Conservation (phyloP, 2,797 vertebrate genomes). For the Rhinichthys osculus region DNA sequence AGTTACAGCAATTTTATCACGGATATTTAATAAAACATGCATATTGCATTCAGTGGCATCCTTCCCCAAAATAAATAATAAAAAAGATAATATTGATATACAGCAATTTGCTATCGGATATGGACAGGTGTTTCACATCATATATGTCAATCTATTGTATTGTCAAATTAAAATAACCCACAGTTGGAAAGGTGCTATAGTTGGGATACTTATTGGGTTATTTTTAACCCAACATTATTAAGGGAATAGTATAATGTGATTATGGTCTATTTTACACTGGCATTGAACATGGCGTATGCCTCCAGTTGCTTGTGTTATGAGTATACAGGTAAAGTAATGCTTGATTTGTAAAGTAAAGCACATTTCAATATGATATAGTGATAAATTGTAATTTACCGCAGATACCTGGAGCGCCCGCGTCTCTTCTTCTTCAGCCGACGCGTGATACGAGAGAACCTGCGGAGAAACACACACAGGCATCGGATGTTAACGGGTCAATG, state of each 20-base stretch:
- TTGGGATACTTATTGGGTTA: no score
- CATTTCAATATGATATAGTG: constrained; percentile 5
- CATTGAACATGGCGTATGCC: neutral
- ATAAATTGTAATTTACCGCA: constrained; percentile 84
- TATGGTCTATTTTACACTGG: neutral
- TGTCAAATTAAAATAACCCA: no score
- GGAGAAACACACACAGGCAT: constrained; percentile 21
- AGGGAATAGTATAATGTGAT: no score
- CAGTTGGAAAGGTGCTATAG: no score
- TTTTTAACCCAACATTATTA: no score
- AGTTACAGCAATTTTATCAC: neutral
- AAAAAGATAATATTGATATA: no score
- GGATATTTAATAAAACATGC: neutral
- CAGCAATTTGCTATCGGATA: neutral
- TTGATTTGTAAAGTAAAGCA: no score
- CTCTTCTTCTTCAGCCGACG: constrained; percentile 92
- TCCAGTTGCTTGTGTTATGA: neutral
- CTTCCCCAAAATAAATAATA: neutral
- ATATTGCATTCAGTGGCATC: neutral
- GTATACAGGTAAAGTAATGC: neutral
- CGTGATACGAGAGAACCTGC: constrained; percentile 95
- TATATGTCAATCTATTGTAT: neutral
- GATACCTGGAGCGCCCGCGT: constrained; percentile 92
- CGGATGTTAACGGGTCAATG: neutral
- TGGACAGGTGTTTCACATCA: neutral